Conservation (phyloP, 2,113 vertebrate genomes). For the Hemicordylus capensis region DNA sequence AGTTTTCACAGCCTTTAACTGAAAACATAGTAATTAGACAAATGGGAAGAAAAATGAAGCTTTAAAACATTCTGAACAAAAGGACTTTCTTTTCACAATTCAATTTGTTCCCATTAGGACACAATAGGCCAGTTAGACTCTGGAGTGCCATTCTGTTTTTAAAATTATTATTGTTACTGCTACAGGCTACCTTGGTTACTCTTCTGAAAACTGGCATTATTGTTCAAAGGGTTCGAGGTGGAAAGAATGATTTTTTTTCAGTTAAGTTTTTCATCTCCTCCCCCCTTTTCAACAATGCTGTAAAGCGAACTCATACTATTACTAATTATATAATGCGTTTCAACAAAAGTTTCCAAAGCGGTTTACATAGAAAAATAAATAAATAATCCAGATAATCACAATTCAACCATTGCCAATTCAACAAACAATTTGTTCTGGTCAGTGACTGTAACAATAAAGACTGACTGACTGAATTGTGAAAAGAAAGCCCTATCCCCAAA, state of each 20-base stretch:
- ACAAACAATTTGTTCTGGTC: no score
- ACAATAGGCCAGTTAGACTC: neutral
- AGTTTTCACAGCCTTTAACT: neutral
- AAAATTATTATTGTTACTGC: neutral
- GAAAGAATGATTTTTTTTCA: neutral
- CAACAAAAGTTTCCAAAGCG: no score
- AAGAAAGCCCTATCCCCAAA: no score
- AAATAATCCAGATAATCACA: no score
- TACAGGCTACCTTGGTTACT: neutral
- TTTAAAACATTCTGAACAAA: neutral
- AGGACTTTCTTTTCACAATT: constrained; percentile 8
- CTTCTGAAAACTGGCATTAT: neutral
- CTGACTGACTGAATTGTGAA: no score
- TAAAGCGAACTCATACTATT: neutral
- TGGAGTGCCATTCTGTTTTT: neutral
- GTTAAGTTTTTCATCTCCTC: neutral
- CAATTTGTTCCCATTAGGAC: constrained; percentile 4
- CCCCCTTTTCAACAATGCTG: no score
- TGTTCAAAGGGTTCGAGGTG: neutral
- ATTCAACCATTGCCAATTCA: no score
- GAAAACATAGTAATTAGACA: neutral
- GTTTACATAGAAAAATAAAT: no score
- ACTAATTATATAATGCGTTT: no score
- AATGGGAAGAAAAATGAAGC: neutral
- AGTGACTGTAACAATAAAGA: no score